Percentiles rank a stretch among this genome's conserved stretches.
These are phyloP conservation scores for Bombus consobrinus DNA, from an alignment of 1,140 invertebrate species.

Conservation along the genomic window DNA sequence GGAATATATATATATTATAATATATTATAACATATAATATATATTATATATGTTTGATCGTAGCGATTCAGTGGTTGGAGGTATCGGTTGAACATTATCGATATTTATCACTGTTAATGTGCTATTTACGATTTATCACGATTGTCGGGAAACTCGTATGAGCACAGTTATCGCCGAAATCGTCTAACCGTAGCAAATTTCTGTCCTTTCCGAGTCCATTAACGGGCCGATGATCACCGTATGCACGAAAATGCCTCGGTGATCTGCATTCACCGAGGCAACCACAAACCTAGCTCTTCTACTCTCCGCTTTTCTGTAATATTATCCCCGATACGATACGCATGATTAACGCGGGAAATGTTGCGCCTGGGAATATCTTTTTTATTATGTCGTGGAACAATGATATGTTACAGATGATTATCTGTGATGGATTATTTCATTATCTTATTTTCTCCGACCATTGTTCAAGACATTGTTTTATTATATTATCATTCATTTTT, in stretches of 20 bases:
- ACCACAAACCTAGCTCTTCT: background rate
- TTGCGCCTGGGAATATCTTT: background rate
- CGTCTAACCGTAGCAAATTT: slow-evolving; percentile 1
- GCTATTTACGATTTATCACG: background rate
- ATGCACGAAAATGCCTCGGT: background rate
- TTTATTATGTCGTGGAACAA: background rate
- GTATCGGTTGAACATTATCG: background rate
- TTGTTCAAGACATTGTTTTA: background rate
- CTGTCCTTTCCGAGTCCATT: background rate
- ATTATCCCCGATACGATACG: background rate
- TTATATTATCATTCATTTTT: background rate
- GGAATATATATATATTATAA: too few species aligned
- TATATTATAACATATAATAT: too few species aligned
- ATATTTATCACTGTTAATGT: background rate
- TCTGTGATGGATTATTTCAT: too few species aligned
- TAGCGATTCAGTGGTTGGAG: background rate
- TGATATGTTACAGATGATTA: background rate
- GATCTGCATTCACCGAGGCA: background rate
- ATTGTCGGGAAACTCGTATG: background rate
- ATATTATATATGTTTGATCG: too few species aligned
- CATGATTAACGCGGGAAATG: background rate
- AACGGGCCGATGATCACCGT: background rate
- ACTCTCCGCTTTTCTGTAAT: background rate
- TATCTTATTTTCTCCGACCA: background rate
- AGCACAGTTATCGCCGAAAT: background rate